Percentiles rank a stretch among this genome's conserved stretches.
Evolutionary conservation across 2,113 vertebrate species (phyloP).

Genomic region (Pelodiscus sinensis): DNA sequence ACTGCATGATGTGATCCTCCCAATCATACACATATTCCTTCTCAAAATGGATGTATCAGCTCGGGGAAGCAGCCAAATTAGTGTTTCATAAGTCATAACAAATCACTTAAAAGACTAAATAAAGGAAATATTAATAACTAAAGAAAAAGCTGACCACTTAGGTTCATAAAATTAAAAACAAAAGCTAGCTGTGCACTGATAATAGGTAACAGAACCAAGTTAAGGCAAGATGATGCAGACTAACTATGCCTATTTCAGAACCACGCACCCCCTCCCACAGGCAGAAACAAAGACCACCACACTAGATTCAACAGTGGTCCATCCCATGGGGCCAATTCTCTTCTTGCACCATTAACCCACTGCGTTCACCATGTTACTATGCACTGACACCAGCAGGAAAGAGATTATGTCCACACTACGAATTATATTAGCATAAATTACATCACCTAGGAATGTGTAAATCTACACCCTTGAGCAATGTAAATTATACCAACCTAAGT

Average conservation of each 20-base stretch:
- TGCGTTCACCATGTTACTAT: neutral
- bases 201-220: neutral
- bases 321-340: neutral
- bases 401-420: neutral
- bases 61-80: fast-evolving
- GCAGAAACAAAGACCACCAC: neutral
- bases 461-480: neutral
- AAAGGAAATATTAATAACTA: neutral
- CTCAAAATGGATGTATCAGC: neutral
- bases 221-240: neutral
- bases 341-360: neutral
- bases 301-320: neutral
- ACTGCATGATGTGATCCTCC: fast-evolving
- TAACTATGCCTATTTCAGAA: neutral
- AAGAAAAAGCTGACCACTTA: neutral
- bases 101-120: neutral
- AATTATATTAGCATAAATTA: neutral
- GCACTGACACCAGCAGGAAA: neutral
- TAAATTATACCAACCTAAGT: neutral
- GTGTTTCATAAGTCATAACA: neutral
- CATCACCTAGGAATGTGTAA: neutral
- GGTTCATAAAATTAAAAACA: neutral
- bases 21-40: fast-evolving
- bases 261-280: neutral
- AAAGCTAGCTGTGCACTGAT: neutral